These are phyloP conservation scores for Drosophila niveifrons DNA, from an alignment of 2,888 invertebrate species.

Conservation along the genomic window DNA sequence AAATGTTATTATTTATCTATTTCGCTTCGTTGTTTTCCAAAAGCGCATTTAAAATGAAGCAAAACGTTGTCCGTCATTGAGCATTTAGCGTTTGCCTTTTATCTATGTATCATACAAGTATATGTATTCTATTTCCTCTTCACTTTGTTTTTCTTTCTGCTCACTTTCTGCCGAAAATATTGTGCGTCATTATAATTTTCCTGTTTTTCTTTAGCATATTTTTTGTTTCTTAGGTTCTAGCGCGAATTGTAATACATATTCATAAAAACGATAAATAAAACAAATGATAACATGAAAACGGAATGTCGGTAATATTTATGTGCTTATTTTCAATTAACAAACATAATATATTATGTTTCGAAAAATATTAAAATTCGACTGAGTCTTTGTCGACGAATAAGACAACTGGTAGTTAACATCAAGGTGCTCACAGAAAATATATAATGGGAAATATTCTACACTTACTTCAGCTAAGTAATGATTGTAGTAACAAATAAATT, in stretches of 20 bases:
- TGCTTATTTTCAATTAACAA: neutral
- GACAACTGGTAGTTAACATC: too few relatives aligned
- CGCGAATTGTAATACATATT: conserved; percentile 64
- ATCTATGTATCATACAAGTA: conserved; percentile 20
- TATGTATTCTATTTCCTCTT: conserved; percentile 18
- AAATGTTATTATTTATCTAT: conserved; percentile 60
- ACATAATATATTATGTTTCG: too few relatives aligned
- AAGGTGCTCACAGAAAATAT: too few relatives aligned
- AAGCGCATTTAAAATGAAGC: conserved; percentile 66
- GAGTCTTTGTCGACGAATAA: too few relatives aligned
- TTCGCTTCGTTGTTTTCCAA: conserved; percentile 39
- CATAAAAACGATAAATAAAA: conserved; percentile 64
- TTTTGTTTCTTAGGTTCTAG: conserved; percentile 61
- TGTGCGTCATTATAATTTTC: conserved; percentile 45
- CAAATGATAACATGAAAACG: conserved; percentile 49
- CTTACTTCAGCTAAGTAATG: too few relatives aligned
- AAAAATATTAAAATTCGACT: too few relatives aligned
- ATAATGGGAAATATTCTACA: too few relatives aligned
- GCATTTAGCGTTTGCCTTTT: conserved; percentile 63
- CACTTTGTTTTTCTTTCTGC: conserved; percentile 19
- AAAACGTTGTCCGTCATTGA: conserved; percentile 52
- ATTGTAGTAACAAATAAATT: too few relatives aligned
- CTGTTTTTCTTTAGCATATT: conserved; percentile 28
- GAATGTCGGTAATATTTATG: conserved; percentile 6
- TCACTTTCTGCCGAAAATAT: conserved; percentile 13